Percentiles rank a stretch among this genome's conserved stretches.
Evolutionary conservation across 2,888 invertebrate species (phyloP).

Genomic region (Caenorhabditis sinica): DNA sequence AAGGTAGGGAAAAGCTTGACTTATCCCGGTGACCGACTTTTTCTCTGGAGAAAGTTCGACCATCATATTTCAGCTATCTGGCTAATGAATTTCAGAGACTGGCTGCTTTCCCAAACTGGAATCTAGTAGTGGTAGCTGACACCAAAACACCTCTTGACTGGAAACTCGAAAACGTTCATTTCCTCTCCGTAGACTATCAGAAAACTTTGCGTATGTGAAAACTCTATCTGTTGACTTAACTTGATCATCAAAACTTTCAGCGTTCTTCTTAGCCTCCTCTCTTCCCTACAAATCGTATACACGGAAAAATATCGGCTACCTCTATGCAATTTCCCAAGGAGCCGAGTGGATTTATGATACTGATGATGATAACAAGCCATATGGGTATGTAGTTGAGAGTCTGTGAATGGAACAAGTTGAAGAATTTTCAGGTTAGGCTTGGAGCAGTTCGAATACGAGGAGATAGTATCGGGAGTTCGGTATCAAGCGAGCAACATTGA

Average conservation of each 20-base stretch:
- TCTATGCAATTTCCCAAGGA: slow-evolving; percentile 70
- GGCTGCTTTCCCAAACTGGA: slow-evolving; percentile 51
- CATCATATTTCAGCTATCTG: not conserved
- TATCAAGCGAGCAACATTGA: slow-evolving; percentile 31
- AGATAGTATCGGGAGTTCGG: slow-evolving; percentile 45
- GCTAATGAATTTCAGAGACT: slow-evolving; percentile 38
- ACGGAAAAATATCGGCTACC: slow-evolving; percentile 67
- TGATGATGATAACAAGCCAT: slow-evolving; percentile 68
- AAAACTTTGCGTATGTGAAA: slow-evolving; percentile 2
- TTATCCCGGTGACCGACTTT: too few species aligned
- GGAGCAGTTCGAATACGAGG: slow-evolving; percentile 66
- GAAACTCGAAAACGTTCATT: slow-evolving; percentile 54
- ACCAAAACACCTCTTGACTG: slow-evolving; percentile 62
- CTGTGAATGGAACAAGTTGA: not conserved
- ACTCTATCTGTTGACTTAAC: not conserved
- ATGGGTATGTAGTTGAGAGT: slow-evolving; percentile 11
- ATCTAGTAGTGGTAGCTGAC: slow-evolving; percentile 61
- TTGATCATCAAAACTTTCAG: slow-evolving; percentile 8
- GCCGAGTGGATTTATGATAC: slow-evolving; percentile 73
- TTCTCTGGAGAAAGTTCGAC: too few species aligned
- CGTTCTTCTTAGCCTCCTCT: not conserved
- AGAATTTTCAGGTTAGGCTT: slow-evolving; percentile 61
- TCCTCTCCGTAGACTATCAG: slow-evolving; percentile 48
- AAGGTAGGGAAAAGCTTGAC: slow-evolving; percentile 22
- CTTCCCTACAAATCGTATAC: slow-evolving; percentile 64